phyloP scores from a whole-genome alignment of 2,113 vertebrate species.

The Rhinoderma darwinii region DNA sequence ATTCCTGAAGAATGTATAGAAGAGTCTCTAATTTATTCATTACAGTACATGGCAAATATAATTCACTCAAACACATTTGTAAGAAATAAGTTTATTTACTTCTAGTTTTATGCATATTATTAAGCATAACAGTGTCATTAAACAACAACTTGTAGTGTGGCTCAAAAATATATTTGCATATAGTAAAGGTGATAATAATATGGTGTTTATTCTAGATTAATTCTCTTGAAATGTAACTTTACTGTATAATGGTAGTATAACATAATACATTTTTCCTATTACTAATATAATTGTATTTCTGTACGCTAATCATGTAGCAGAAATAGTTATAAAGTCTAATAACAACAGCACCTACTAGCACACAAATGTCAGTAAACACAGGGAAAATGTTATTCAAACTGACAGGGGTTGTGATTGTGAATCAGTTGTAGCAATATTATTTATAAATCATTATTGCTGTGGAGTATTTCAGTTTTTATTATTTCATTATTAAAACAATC shows the following conservation, averaged over 20 bases:
- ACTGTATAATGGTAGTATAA: slow-evolving; percentile 22
- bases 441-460: slow-evolving; percentile 14
- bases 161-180: slow-evolving; percentile 6
- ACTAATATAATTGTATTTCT: slow-evolving; percentile 9
- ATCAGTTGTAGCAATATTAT: neutral
- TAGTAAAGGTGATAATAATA: neutral
- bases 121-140: slow-evolving; percentile 9
- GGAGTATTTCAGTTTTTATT: neutral
- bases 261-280: neutral
- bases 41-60: neutral
- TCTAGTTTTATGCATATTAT: slow-evolving; percentile 34
- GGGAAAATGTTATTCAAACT: slow-evolving; percentile 24
- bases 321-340: neutral
- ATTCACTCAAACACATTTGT: slow-evolving; percentile 13
- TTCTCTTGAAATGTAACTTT: slow-evolving; percentile 5
- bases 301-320: neutral
- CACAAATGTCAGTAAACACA: slow-evolving; percentile 30
- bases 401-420: slow-evolving; percentile 31
- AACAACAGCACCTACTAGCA: slow-evolving; percentile 32
- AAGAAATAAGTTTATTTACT: slow-evolving; percentile 50
- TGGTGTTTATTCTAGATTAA: neutral
- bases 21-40: neutral
- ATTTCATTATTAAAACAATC: neutral
- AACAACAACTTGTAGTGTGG: slow-evolving; percentile 4
- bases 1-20: neutral